These are phyloP conservation scores for Polydesmus complanatus DNA, from an alignment of 2,888 invertebrate species.

Conservation along the genomic window DNA sequence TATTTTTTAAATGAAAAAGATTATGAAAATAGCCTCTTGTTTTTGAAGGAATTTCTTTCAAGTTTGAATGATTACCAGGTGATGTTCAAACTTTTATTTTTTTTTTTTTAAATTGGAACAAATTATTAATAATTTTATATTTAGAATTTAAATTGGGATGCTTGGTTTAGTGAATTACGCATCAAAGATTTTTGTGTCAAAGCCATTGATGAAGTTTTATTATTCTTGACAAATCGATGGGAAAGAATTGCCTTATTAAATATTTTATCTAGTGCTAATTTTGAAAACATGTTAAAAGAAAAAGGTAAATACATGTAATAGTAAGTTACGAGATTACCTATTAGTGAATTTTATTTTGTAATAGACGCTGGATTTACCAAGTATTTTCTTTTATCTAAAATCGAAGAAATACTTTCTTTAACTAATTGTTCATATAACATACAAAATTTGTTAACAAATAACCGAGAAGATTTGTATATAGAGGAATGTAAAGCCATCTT, in stretches of 20 bases:
- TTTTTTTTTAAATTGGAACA: too few relatives aligned
- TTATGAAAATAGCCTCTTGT: not conserved
- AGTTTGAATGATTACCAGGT: not conserved
- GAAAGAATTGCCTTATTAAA: not conserved
- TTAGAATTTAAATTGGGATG: too few relatives aligned
- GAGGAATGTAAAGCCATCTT: constrained; percentile 6
- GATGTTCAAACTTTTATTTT: too few relatives aligned
- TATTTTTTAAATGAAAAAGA: constrained; percentile 2
- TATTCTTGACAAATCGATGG: not conserved
- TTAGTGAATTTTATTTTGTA: too few relatives aligned
- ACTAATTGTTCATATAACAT: not conserved
- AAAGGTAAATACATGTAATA: too few relatives aligned
- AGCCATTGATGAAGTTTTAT: not conserved
- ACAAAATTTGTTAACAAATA: not conserved
- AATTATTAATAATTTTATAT: too few relatives aligned
- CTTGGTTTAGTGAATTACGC: too few relatives aligned
- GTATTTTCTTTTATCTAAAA: not conserved
- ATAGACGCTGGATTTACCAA: too few relatives aligned
- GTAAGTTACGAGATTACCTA: too few relatives aligned
- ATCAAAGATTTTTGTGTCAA: not conserved
- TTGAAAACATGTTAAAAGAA: not conserved
- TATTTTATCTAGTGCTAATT: not conserved
- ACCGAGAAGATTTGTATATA: not conserved
- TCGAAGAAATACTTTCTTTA: not conserved
- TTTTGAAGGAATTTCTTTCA: not conserved